phyloP scores from a whole-genome alignment of 1,140 invertebrate species.

The Euwallacea similis region DNA sequence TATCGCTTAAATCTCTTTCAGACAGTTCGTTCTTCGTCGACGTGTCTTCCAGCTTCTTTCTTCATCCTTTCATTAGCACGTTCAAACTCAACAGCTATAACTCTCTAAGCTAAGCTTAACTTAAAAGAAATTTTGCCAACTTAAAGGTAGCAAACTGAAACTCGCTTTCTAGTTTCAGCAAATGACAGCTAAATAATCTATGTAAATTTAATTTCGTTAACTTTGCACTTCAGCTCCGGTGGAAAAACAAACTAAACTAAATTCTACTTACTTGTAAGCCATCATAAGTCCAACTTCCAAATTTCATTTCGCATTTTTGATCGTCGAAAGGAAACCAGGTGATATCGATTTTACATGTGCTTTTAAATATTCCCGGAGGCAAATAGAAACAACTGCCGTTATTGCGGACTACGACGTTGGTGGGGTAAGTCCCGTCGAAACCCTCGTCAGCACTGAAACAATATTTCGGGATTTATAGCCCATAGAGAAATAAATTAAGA shows the following conservation, averaged over 20 bases:
- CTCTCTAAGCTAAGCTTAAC: too few species aligned
- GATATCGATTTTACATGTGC: slow-evolving; percentile 99
- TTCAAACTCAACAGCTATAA: too few species aligned
- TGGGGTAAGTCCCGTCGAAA: slow-evolving; percentile 96
- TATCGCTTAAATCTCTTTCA: too few species aligned
- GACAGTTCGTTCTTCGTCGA: too few species aligned
- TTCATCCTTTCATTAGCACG: too few species aligned
- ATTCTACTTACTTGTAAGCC: slow-evolving; percentile 76
- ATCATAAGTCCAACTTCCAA: slow-evolving; percentile 94
- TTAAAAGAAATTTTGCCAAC: too few species aligned
- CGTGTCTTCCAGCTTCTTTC: too few species aligned
- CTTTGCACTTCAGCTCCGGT: not conserved
- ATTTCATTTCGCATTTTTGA: slow-evolving; percentile 95
- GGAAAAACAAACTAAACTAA: slow-evolving; percentile 4
- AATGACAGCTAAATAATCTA: too few species aligned
- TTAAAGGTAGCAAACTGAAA: too few species aligned
- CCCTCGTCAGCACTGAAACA: slow-evolving; percentile 90
- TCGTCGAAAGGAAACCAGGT: slow-evolving; percentile 99
- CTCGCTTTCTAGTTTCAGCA: too few species aligned
- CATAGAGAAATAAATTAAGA: slow-evolving; percentile 24
- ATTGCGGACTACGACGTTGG: slow-evolving; percentile 94
- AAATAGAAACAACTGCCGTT: slow-evolving; percentile 96
- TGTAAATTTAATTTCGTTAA: too few species aligned
- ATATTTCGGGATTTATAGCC: slow-evolving; percentile 28
- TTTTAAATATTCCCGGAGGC: slow-evolving; percentile 97